Conservation (phyloP, 37 sponge, comb jelly and placozoan species). For the Halisarca cf. caerulea region DNA sequence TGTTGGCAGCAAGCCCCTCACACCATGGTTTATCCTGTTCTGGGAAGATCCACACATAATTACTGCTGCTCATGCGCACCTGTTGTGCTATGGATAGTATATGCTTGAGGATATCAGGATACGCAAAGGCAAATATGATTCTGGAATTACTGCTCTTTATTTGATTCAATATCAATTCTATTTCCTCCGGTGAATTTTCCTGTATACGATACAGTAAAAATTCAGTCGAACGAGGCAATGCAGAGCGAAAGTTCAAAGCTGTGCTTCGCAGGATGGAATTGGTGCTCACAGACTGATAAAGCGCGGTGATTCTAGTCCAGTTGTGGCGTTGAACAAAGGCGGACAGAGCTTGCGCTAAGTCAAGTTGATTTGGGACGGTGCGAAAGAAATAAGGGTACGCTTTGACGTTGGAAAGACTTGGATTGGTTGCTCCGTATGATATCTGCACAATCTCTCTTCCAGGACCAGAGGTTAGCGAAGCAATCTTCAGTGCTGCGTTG, state of each 20-base stretch:
- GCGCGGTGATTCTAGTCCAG: not conserved
- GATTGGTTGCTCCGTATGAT: conserved; percentile 28
- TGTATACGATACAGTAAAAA: not conserved
- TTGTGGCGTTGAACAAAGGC: not conserved
- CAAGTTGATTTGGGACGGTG: not conserved
- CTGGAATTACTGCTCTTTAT: not conserved
- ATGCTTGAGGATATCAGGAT: not conserved
- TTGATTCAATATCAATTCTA: not conserved
- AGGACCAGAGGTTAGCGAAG: not conserved
- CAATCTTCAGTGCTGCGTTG: not conserved
- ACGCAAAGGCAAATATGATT: conserved; percentile 2
- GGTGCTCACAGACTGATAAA: not conserved
- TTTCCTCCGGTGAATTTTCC: not conserved
- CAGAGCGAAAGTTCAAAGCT: not conserved
- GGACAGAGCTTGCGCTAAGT: not conserved
- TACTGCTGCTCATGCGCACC: not conserved
- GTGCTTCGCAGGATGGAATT: not conserved
- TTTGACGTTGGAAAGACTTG: not conserved
- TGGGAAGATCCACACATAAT: conserved; percentile 7
- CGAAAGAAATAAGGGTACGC: conserved; percentile 29
- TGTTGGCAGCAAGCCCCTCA: not conserved
- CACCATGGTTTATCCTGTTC: not conserved
- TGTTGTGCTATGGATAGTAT: not conserved
- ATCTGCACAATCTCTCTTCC: not conserved
- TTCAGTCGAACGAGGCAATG: not conserved